Conservation (phyloP, 2,113 vertebrate species). For the Tichodroma muraria region DNA sequence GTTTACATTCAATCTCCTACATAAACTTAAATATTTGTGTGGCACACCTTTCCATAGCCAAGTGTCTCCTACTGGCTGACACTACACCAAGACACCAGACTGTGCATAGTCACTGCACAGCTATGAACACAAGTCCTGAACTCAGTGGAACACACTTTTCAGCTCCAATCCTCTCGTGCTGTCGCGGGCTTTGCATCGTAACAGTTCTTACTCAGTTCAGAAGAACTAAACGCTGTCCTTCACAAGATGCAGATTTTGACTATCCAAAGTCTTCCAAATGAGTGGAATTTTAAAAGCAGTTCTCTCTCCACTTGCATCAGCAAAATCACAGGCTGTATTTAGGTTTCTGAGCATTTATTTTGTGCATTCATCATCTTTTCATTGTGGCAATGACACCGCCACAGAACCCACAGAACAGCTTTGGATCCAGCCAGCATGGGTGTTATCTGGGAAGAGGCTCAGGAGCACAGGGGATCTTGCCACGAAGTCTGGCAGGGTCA, state of each 20-base stretch:
- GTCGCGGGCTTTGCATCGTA: fast-evolving
- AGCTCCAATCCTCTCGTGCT: not conserved
- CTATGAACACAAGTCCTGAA: not conserved
- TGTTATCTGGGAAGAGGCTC: not conserved
- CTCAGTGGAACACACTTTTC: not conserved
- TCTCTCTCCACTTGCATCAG: not conserved
- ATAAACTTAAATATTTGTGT: fast-evolving
- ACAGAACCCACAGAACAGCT: not conserved
- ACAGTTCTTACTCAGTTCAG: not conserved
- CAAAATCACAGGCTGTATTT: not conserved
- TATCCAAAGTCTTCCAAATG: not conserved
- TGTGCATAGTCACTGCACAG: fast-evolving
- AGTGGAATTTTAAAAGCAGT: not conserved
- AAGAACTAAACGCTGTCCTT: not conserved
- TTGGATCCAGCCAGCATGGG: not conserved
- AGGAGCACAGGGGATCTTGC: not conserved
- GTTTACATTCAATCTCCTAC: not conserved
- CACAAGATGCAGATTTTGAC: not conserved
- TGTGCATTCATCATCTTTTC: fast-evolving
- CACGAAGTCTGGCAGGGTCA: fast-evolving
- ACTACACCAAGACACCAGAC: not conserved
- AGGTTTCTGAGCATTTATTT: not conserved
- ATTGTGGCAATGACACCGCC: not conserved
- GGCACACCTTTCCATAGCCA: not conserved
- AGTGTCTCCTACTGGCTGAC: not conserved